Conservation (phyloP, 2,797 vertebrate species). For the Chrosomus eos region DNA sequence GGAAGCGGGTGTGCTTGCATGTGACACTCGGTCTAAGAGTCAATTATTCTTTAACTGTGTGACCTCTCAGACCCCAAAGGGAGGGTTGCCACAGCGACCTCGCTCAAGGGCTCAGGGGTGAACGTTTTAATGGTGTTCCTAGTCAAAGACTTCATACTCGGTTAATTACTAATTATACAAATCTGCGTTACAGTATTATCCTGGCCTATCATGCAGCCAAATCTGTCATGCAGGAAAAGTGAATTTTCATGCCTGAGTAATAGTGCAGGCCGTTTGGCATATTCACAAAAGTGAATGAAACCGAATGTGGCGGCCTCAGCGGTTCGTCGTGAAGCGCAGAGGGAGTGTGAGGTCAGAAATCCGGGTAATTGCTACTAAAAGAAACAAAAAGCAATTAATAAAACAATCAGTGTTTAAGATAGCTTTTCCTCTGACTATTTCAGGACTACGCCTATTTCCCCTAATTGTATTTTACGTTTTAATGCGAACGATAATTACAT, state of each 20-base stretch:
- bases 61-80: constrained; percentile 38
- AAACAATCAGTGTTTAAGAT: constrained; percentile 73
- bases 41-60: constrained; percentile 41
- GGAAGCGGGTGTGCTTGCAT: constrained; percentile 4
- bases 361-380: constrained; percentile 79
- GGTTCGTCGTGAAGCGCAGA: constrained; percentile 50
- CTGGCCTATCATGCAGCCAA: constrained; percentile 34
- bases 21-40: constrained; percentile 42
- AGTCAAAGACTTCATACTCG: constrained; percentile 34
- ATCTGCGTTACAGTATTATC: constrained; percentile 48
- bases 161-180: constrained; percentile 55
- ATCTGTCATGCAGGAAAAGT: constrained; percentile 26
- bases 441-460: constrained; percentile 26
- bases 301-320: constrained; percentile 62
- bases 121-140: constrained; percentile 46
- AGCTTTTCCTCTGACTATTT: constrained; percentile 38
- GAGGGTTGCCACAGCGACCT: constrained; percentile 48
- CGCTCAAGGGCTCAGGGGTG: constrained; percentile 23
- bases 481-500: constrained; percentile 46
- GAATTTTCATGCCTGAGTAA: constrained; percentile 59
- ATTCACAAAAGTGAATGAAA: constrained; percentile 77
- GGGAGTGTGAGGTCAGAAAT: constrained; percentile 77
- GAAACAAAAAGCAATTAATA: constrained; percentile 79
- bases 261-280: constrained; percentile 67
- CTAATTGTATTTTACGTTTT: constrained; percentile 51